These are phyloP conservation scores for Augochlorella aurata DNA, from an alignment of 2,888 invertebrate species.

Conservation along the genomic window DNA sequence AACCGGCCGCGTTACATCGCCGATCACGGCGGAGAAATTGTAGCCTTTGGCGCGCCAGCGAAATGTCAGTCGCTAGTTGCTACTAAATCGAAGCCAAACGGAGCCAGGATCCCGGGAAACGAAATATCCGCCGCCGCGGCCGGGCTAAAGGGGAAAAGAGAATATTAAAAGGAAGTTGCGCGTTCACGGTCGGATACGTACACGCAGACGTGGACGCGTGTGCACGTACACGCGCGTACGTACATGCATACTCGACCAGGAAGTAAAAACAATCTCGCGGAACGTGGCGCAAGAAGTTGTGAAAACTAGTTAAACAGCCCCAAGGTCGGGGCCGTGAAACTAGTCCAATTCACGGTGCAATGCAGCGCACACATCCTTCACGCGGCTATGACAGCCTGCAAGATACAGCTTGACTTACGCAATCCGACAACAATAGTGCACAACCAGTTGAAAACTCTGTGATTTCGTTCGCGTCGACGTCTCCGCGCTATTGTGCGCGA, in stretches of 20 bases:
- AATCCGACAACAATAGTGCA: constrained; percentile 39
- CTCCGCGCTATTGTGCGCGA: background rate
- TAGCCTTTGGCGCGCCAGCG: background rate
- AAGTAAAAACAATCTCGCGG: constrained; percentile 65
- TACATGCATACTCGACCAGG: constrained; percentile 39
- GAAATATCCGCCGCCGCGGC: background rate
- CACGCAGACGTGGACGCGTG: too few species aligned
- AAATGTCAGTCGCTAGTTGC: constrained; percentile 1
- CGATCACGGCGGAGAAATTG: constrained; percentile 17
- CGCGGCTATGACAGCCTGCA: constrained; percentile 47
- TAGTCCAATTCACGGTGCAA: constrained; percentile 67
- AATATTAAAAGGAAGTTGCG: constrained; percentile 14
- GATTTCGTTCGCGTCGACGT: constrained; percentile 21
- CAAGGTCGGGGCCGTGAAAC: constrained; percentile 72
- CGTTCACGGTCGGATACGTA: constrained; percentile 17
- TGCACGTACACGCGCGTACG: background rate
- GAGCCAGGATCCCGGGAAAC: background rate
- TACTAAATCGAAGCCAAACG: constrained; percentile 4
- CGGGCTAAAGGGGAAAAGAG: background rate
- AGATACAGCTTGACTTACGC: constrained; percentile 51
- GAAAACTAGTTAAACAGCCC: constrained; percentile 69
- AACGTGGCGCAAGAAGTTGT: constrained; percentile 66
- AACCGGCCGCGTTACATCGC: constrained; percentile 19
- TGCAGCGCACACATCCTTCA: constrained; percentile 61
- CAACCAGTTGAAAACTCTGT: constrained; percentile 28